phyloP scores from a whole-genome alignment of 2,888 invertebrate species.

The Leuctra nigra region DNA sequence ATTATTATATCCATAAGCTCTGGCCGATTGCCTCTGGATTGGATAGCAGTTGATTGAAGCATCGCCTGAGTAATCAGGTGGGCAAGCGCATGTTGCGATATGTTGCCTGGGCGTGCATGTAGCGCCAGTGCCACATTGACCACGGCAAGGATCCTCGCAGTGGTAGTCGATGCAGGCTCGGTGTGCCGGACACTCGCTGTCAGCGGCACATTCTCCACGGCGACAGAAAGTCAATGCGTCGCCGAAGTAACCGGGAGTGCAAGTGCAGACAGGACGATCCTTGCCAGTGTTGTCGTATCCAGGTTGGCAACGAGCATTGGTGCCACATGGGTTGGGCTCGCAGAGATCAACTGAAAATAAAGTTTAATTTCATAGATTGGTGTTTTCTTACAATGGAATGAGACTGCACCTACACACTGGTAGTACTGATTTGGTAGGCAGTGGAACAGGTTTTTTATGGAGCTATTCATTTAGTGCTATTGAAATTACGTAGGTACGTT shows the following conservation, averaged over 20 bases:
- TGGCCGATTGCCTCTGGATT: slow-evolving; percentile 13
- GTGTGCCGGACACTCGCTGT: slow-evolving; percentile 67
- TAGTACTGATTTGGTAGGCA: too few relatives aligned
- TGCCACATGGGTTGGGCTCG: slow-evolving; percentile 81
- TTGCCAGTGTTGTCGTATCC: slow-evolving; percentile 75
- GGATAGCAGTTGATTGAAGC: slow-evolving; percentile 32
- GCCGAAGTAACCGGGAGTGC: slow-evolving; percentile 69
- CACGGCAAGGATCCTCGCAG: slow-evolving; percentile 40
- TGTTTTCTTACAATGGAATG: too few relatives aligned
- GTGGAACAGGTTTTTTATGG: too few relatives aligned
- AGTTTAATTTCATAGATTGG: not conserved
- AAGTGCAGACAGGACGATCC: slow-evolving; percentile 81
- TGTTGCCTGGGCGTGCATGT: slow-evolving; percentile 31
- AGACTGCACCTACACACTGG: too few relatives aligned
- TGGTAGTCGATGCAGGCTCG: slow-evolving; percentile 70
- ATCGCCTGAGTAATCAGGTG: slow-evolving; percentile 31
- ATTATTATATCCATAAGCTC: slow-evolving; percentile 9
- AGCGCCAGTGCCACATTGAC: slow-evolving; percentile 30
- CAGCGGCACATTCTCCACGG: slow-evolving; percentile 71
- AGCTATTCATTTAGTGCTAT: too few relatives aligned
- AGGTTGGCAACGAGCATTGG: slow-evolving; percentile 69
- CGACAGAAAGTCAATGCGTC: slow-evolving; percentile 66
- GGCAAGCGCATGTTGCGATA: slow-evolving; percentile 28
- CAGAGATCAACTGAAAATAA: slow-evolving; percentile 63
- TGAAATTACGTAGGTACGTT: too few relatives aligned